A percentile compares a stretch with the other conserved stretches of the same genome.
Evolutionary conservation across 2,888 invertebrate genomes (phyloP).

Genomic region (Meganola albula): DNA sequence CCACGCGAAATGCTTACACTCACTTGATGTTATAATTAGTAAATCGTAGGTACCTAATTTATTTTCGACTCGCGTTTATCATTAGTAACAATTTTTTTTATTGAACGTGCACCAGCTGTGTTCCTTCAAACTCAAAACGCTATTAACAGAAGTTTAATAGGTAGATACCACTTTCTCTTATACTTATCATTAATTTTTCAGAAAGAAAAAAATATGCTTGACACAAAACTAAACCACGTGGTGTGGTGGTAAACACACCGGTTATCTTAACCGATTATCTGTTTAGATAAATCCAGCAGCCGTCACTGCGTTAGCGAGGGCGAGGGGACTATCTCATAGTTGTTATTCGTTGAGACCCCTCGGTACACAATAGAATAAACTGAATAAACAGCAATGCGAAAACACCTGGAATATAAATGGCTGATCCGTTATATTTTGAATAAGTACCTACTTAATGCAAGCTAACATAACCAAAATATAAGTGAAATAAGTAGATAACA

Average conservation of each 20-base stretch:
- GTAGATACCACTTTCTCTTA: too few relatives aligned
- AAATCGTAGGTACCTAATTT: constrained; percentile 58
- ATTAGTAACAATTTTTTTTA: too few relatives aligned
- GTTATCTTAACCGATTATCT: constrained; percentile 52
- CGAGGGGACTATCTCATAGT: constrained; percentile 46
- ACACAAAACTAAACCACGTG: constrained; percentile 27
- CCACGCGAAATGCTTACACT: constrained; percentile 74
- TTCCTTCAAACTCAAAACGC: too few relatives aligned
- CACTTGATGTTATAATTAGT: constrained; percentile 73
- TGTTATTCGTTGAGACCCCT: constrained; percentile 52
- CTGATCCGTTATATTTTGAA: too few relatives aligned
- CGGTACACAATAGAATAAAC: constrained; percentile 27
- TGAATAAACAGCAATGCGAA: constrained; percentile 24
- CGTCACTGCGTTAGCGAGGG: constrained; percentile 32
- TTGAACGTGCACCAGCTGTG: too few relatives aligned
- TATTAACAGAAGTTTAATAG: too few relatives aligned
- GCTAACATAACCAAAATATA: too few relatives aligned
- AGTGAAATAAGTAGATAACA: too few relatives aligned
- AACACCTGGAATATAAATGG: constrained; percentile 23
- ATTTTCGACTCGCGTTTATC: constrained; percentile 34
- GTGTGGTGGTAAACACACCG: constrained; percentile 12
- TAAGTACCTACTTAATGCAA: too few relatives aligned
- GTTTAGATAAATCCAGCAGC: constrained; percentile 50
- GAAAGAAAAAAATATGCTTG: too few relatives aligned
- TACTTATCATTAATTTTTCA: too few relatives aligned